phyloP scores from a whole-genome alignment of 2,113 vertebrate genomes.

The Lanius collurio region DNA sequence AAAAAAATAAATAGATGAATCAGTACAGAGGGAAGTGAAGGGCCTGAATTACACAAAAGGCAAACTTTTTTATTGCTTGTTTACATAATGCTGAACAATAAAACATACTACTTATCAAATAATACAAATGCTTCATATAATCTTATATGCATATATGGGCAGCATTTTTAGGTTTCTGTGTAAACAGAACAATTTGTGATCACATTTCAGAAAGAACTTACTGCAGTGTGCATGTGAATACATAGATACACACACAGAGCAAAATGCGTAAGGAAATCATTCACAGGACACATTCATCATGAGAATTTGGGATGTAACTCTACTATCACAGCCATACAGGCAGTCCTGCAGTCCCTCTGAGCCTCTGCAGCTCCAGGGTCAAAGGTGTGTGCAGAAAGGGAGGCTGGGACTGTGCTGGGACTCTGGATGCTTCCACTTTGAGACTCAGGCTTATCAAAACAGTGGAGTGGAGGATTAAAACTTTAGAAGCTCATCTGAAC shows the following conservation, averaged over 20 bases:
- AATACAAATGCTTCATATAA: not conserved
- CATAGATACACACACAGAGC: not conserved
- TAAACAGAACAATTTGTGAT: slow-evolving; percentile 10
- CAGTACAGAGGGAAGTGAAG: not conserved
- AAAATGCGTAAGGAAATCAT: not conserved
- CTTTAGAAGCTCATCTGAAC: not conserved
- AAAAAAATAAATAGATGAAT: not conserved
- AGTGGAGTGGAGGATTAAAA: not conserved
- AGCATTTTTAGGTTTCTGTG: slow-evolving; percentile 10
- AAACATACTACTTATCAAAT: not conserved
- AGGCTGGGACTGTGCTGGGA: not conserved
- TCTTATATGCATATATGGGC: not conserved
- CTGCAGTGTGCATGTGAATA: not conserved
- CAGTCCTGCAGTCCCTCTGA: not conserved
- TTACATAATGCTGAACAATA: not conserved
- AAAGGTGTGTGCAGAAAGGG: not conserved
- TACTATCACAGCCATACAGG: not conserved
- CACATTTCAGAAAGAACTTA: not conserved
- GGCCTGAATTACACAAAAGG: not conserved
- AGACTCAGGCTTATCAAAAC: not conserved
- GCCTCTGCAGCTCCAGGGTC: not conserved
- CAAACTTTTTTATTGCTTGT: not conserved
- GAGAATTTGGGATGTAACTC: not conserved
- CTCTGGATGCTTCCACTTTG: not conserved
- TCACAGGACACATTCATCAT: not conserved